phyloP scores from a whole-genome alignment of 2,888 invertebrate genomes.

The Ferrisia virgata region DNA sequence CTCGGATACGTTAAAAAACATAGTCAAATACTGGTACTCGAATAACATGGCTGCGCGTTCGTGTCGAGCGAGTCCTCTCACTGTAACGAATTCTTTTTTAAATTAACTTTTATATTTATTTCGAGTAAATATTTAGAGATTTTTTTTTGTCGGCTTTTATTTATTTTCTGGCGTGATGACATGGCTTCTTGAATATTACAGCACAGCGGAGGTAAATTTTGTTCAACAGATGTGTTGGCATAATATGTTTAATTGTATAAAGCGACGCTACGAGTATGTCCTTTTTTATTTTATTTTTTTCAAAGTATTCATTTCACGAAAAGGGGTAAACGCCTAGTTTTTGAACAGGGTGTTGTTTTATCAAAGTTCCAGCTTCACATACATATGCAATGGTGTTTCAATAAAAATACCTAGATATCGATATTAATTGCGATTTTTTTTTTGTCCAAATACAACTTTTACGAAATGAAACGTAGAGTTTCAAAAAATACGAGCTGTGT shows the following conservation, averaged over 20 bases:
- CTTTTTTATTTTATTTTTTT: neutral
- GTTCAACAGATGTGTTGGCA: neutral
- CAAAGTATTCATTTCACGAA: no score
- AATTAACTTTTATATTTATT: constrained; percentile 20
- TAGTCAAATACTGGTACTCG: neutral
- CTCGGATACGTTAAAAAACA: neutral
- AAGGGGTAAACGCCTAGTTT: no score
- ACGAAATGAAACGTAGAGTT: no score
- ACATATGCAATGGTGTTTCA: no score
- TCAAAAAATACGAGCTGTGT: no score
- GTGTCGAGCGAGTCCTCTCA: neutral
- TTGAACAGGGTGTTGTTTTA: no score
- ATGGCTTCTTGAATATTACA: neutral
- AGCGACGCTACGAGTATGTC: neutral
- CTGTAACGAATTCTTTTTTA: constrained; percentile 7
- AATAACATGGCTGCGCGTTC: neutral
- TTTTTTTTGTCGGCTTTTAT: neutral
- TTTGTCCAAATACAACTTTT: no score
- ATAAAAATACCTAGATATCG: no score
- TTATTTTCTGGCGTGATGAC: neutral
- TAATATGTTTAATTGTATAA: neutral
- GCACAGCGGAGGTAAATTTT: neutral
- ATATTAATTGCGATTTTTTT: no score
- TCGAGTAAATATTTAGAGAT: constrained; percentile 20
- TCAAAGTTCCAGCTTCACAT: no score